phyloP scores from a whole-genome alignment of 1,140 invertebrate species.

The Macrobrachium rosenbergii region DNA sequence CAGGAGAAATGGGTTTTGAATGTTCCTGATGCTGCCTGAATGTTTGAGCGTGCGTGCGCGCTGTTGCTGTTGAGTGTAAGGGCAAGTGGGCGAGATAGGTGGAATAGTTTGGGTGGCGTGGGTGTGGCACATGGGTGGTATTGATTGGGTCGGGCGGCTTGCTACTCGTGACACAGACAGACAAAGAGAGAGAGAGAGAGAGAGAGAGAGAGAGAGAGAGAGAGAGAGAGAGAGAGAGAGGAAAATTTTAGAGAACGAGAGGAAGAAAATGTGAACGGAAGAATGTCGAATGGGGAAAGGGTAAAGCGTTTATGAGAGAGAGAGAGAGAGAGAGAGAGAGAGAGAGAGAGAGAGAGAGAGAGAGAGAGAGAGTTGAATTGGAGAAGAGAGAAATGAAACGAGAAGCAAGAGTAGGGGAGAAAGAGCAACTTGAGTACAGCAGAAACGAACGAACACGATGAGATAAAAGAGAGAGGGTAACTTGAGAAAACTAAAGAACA shows the following conservation, averaged over 20 bases:
- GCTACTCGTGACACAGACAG: neutral
- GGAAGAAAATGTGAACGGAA: neutral
- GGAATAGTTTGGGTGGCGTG: too few relatives aligned
- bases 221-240: neutral
- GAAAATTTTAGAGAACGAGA: neutral
- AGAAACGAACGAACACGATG: neutral
- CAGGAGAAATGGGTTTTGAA: too few relatives aligned
- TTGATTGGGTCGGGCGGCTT: too few relatives aligned
- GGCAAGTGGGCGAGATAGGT: too few relatives aligned
- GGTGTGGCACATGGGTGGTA: too few relatives aligned
- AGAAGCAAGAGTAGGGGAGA: neutral
- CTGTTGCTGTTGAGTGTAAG: too few relatives aligned
- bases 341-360: conserved; percentile 10
- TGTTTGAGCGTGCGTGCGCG: too few relatives aligned
- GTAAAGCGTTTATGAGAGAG: neutral
- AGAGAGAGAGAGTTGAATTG: conserved; percentile 7
- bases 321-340: conserved; percentile 20
- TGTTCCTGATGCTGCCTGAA: too few relatives aligned
- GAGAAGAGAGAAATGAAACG: conserved; percentile 6
- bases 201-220: neutral
- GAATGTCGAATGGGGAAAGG: too few relatives aligned
- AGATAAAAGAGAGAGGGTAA: neutral
- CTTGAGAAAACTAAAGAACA: neutral
- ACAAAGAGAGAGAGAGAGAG: neutral
- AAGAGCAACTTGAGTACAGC: neutral